A percentile compares a stretch with the other conserved stretches of the same genome.
These are phyloP conservation scores for Calliphora vomitoria DNA, from an alignment of 2,888 invertebrate species.

Conservation along the genomic window DNA sequence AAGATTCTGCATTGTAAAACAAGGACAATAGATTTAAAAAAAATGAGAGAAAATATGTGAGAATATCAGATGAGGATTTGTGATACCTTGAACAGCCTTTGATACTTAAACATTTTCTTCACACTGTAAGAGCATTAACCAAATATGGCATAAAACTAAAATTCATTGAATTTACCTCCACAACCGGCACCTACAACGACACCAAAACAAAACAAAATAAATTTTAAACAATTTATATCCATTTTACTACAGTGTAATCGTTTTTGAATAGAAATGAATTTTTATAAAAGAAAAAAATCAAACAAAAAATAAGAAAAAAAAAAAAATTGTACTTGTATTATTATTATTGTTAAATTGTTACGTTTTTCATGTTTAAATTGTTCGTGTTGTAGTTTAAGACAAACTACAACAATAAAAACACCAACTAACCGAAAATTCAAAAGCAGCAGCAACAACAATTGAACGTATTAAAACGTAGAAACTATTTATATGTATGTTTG, in stretches of 20 bases:
- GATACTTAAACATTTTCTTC: neutral
- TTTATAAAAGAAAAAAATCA: neutral
- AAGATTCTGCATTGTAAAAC: too few relatives aligned
- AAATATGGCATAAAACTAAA: conserved; percentile 17
- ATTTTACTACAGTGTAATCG: conserved; percentile 56
- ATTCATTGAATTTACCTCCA: conserved; percentile 54
- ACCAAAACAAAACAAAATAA: conserved; percentile 18
- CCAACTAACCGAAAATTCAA: conserved; percentile 33
- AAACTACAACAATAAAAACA: conserved; percentile 63
- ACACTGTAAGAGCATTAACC: conserved; percentile 36
- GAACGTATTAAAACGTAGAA: conserved; percentile 39
- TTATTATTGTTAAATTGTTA: conserved; percentile 65
- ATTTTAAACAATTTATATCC: conserved; percentile 58
- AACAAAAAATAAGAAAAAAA: neutral
- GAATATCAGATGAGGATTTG: too few relatives aligned
- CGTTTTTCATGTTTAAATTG: conserved; percentile 67
- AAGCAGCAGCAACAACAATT: conserved; percentile 20
- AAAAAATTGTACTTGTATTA: conserved; percentile 40
- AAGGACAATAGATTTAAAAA: too few relatives aligned
- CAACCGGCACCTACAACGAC: conserved; percentile 18
- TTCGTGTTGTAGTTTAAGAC: conserved; percentile 65
- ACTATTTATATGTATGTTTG: conserved; percentile 8
- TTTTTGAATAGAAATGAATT: conserved; percentile 59
- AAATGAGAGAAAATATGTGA: too few relatives aligned
- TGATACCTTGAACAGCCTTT: too few relatives aligned